Evolutionary conservation across 1,140 invertebrate species (phyloP), one percentile per base, ranked within the genome.

Genomic region (Papilio machaon): DNA sequence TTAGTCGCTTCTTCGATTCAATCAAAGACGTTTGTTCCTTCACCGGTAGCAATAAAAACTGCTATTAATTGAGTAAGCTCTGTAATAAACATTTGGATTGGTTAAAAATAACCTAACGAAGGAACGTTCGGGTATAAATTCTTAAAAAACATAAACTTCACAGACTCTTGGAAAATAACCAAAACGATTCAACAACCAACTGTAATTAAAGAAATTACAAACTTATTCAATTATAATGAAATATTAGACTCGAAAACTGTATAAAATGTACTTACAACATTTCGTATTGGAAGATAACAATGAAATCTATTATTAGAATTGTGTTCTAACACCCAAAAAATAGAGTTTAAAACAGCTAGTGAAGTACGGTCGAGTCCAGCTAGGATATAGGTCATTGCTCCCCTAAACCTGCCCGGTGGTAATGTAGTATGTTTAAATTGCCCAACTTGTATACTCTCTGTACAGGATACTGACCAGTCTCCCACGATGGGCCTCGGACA

Each of bases 361-460:
- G 83, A 82, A 80, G 80, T 76, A 80, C 83, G 85, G 81, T 83
- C 86, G 64, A 84, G 84, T 83, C 85, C 86, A 86, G 85, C 93
- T 93, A 94, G 93, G 93, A 94, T 94, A 94, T 94, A 93, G 93
- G 93, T 94, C 93, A 92, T 91, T 94, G 93, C 93, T 94, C 93
- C 93, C 93, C 93, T 94, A 94, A 94, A 94, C 90, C 91, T 93
- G 91, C 82, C 91, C 91, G 88, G 91, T 94, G 92, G 88, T 88
- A 90, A 93, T 92, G 92, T 92, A 92, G 90, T 89, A 90, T 93
- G 91, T 93, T 93, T 93, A 93, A 94, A 94, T 93, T 94, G 91
- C 89, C 91, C 90, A 90, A 91, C 87, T 88, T 85, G 89, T 91
- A 92, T 92, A 92, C 90, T 89, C 90, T 91, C 89, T 9, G 91